Percentiles rank a stretch among this genome's conserved stretches.
Conservation (phyloP, 2,888 invertebrate species). For the Cylloceria caligata region DNA sequence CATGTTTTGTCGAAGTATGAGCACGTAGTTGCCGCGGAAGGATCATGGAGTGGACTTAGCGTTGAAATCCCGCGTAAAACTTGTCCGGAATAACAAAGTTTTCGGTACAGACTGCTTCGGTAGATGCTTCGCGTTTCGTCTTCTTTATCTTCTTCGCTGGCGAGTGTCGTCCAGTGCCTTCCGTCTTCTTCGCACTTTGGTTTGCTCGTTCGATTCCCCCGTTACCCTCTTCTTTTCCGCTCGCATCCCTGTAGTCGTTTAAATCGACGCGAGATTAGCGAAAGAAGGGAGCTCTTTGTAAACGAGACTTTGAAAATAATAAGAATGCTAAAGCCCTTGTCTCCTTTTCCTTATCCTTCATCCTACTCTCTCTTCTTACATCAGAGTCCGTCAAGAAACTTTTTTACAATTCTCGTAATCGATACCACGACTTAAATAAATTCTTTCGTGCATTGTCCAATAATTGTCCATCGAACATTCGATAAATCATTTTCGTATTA, state of each 20-base stretch:
- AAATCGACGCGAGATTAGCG: slow-evolving; percentile 66
- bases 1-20: slow-evolving; percentile 83
- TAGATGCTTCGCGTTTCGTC: slow-evolving; percentile 40
- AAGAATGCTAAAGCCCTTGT: slow-evolving; percentile 31
- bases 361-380: slow-evolving; percentile 12
- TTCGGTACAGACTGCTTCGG: slow-evolving; percentile 64
- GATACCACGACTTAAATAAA: neutral
- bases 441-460: neutral
- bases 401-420: neutral
- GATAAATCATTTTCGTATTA: neutral
- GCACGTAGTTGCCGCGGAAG: slow-evolving; percentile 84
- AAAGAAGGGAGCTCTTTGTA: slow-evolving; percentile 48
- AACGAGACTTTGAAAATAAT: slow-evolving; percentile 51
- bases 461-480: neutral
- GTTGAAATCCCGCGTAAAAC: slow-evolving; percentile 83
- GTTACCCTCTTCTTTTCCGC: neutral
- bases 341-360: slow-evolving; percentile 20
- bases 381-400: slow-evolving; percentile 11
- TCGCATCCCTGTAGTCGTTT: slow-evolving; percentile 33
- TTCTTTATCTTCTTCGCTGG: slow-evolving; percentile 28
- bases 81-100: slow-evolving; percentile 83
- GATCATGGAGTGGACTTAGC: slow-evolving; percentile 84
- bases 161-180: slow-evolving; percentile 43
- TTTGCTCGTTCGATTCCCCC: slow-evolving; percentile 30
- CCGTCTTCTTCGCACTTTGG: slow-evolving; percentile 39